Conservation (phyloP, 1,140 invertebrate genomes). For the Macrobrachium rosenbergii region DNA sequence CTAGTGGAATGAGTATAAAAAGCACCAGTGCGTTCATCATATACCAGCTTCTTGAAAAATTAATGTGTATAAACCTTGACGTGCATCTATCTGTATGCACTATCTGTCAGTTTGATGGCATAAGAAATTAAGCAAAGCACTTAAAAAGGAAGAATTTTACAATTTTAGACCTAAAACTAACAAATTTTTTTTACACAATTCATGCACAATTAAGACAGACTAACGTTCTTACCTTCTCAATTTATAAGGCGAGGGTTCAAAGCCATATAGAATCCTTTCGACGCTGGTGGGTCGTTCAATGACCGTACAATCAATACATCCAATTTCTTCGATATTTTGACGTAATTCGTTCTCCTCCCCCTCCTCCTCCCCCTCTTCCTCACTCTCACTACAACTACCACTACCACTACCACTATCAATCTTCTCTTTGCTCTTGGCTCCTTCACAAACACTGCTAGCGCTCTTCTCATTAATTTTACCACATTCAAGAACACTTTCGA, state of each 20-base stretch:
- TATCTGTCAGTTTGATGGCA: too few relatives aligned
- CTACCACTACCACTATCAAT: neutral
- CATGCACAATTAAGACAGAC: too few relatives aligned
- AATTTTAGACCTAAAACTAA: too few relatives aligned
- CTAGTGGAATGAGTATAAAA: too few relatives aligned
- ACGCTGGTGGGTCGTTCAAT: slow-evolving; percentile 35
- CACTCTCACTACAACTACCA: slow-evolving; percentile 31
- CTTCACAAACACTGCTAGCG: neutral
- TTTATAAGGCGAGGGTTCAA: slow-evolving; percentile 53
- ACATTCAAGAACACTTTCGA: neutral
- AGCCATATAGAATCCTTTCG: slow-evolving; percentile 55
- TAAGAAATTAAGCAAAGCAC: too few relatives aligned
- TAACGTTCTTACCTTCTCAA: slow-evolving; percentile 36
- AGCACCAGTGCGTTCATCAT: too few relatives aligned
- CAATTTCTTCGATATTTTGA: neutral
- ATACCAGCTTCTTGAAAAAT: too few relatives aligned
- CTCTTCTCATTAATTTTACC: neutral
- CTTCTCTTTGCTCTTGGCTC: neutral
- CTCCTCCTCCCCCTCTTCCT: neutral
- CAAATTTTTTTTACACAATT: too few relatives aligned
- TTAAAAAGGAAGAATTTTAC: too few relatives aligned
- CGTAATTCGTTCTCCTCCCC: too few relatives aligned
- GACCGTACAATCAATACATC: neutral
- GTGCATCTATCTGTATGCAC: too few relatives aligned
- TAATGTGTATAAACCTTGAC: too few relatives aligned